These are phyloP conservation scores for Cephalotes varians DNA, from an alignment of 2,888 invertebrate species.

Conservation along the genomic window DNA sequence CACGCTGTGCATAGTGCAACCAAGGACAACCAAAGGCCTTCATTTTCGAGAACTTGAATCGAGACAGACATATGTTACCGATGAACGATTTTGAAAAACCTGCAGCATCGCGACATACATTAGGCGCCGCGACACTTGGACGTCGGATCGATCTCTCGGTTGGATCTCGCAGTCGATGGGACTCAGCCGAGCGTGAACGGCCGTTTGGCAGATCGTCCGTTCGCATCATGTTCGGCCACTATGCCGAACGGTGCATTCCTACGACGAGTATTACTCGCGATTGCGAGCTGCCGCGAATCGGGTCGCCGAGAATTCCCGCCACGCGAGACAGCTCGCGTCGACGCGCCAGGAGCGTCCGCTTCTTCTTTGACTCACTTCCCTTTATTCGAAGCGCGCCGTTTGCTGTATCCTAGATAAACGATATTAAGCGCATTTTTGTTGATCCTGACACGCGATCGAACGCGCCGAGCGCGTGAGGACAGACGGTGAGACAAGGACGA, in stretches of 20 bases:
- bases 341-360: neutral
- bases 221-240: neutral
- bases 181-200: neutral
- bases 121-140: neutral
- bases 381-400: constrained; percentile 3
- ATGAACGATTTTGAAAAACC: constrained; percentile 2
- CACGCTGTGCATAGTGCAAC: neutral
- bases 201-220: neutral
- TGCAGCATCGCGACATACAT: neutral
- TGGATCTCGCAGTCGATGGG: constrained; percentile 19
- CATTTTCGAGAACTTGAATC: neutral
- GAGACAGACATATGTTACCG: neutral
- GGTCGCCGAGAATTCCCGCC: constrained; percentile 26
- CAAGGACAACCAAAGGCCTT: neutral
- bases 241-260: neutral
- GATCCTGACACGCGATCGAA: neutral
- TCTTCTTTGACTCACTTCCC: neutral
- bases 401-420: constrained; percentile 29
- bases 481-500: neutral
- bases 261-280: constrained; percentile 20
- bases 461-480: neutral
- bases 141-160: neutral
- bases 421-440: neutral
- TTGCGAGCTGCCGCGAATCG: constrained; percentile 25
- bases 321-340: constrained; percentile 23